These are phyloP conservation scores for Platycheirus albimanus DNA, from an alignment of 2,888 invertebrate species.

Conservation along the genomic window DNA sequence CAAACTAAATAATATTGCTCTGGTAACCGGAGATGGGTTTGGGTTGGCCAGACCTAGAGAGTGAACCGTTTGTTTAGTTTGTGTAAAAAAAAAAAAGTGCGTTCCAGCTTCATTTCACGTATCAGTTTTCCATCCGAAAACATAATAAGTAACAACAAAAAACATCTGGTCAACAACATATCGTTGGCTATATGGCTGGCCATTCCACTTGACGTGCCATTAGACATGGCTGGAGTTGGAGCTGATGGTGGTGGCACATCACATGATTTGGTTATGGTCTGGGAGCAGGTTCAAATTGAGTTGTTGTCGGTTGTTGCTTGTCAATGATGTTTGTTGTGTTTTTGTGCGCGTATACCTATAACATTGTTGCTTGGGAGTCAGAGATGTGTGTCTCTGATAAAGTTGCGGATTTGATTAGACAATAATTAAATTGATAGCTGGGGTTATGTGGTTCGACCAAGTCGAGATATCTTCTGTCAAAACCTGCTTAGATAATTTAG, in stretches of 20 bases:
- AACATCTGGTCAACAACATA: slow-evolving; percentile 47
- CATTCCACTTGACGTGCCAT: slow-evolving; percentile 57
- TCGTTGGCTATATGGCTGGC: slow-evolving; percentile 49
- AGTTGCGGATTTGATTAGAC: slow-evolving; percentile 30
- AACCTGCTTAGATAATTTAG: slow-evolving; percentile 28
- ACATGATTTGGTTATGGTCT: not conserved
- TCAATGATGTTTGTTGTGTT: slow-evolving; percentile 23
- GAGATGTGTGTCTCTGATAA: slow-evolving; percentile 13
- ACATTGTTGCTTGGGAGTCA: not conserved
- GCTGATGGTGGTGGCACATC: slow-evolving; percentile 1
- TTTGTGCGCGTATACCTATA: not conserved
- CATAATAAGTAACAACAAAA: slow-evolving; percentile 26
- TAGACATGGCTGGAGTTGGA: slow-evolving; percentile 44
- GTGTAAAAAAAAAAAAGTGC: not conserved
- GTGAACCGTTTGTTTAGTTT: slow-evolving; percentile 35
- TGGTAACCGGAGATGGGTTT: slow-evolving; percentile 58
- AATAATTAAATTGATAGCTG: slow-evolving; percentile 41
- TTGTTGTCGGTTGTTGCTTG: no score
- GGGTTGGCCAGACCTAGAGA: slow-evolving; percentile 35
- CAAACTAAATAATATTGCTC: not conserved
- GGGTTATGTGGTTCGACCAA: slow-evolving; percentile 50
- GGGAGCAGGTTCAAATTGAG: slow-evolving; percentile 47
- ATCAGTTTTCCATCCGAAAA: slow-evolving; percentile 53
- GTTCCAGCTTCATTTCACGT: not conserved
- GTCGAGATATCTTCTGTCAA: slow-evolving; percentile 66